Evolutionary conservation across 2,888 invertebrate species (phyloP), one percentile per base, ranked within the genome.

Genomic region (Steinernema scapterisci): DNA sequence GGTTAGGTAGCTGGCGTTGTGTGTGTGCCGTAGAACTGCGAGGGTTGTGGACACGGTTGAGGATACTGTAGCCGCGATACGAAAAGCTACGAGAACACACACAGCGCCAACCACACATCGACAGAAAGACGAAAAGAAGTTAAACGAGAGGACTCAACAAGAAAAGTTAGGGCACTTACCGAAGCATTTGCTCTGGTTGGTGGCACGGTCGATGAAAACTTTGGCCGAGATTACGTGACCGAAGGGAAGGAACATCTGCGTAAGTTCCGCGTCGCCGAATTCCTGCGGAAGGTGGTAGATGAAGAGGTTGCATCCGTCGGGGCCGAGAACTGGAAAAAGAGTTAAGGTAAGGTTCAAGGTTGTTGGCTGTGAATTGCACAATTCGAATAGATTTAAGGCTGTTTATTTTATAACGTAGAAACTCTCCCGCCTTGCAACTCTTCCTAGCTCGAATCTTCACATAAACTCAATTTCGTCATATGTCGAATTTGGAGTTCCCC

Each of bases 241-340:
- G 89, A 99, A 99, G 80, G 97, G 97, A 89, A 97, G 92, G 91
- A 99, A 99, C 97, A 99, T 97, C 91, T 97, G 97, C 93, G 97
- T 97, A 89, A 99, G 92, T 90, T 99, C 99, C 80, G 93, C 93
- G 89, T 99, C 99, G 76, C 97, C 97, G 89, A 99, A 99, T 91
- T 99, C 99, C 91, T 97, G 97, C 84, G 99, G 99, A 91, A 99
- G 93, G 91, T 99, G 99, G 91, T 99, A 99, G 91, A 99, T 99
- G 92, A 99, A 99, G 88, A 99, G 92, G 91, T 99, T 99, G 92
- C 97, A 97, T 89, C 97, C 99, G 91, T 99, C 97, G 85, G 97
- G 97, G 89, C 97, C 97, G 89, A 83, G 83, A 78, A 83, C 84
- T 84, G 77, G 80, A 83, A 76, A n/a, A n/a, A n/a, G n/a, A n/a